Evolutionary conservation across 2,888 invertebrate genomes (phyloP), one percentile per base, ranked within the genome.

Genomic region (Zhuqinia jingwanae): DNA sequence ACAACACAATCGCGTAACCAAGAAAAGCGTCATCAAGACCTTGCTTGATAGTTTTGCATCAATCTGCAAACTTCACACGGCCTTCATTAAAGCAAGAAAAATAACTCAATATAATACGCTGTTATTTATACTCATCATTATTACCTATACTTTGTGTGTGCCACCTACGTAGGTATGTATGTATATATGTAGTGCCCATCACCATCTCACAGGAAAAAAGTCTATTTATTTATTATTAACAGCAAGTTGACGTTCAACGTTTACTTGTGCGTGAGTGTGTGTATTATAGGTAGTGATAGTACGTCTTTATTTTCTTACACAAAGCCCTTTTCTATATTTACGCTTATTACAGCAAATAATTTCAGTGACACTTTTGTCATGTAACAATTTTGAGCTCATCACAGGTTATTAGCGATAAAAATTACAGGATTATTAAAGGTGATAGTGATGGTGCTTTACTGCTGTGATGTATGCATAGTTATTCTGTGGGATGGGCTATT

Each of bases 1-100:
- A n/a, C n/a, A n/a, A n/a, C n/a, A n/a, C n/a, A 13, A n/a, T 13
- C 30, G 30, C 70, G 0, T 25, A 22, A 36, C 58, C 45, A 36
- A 36, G 36, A 36, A 36, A 36, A 58, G 58, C 42, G 45, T 42
- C 58, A 60, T 58, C 70, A 50, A 27, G 53, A 80, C 80, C 80
- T 80, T 80, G 68, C 27, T 36, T 36, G 3, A 36, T 8, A 36
- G 36, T 36, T 6, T 36, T 3, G 36, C 63, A 56, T 50, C 70
- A 70, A 70, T 80, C 80, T 80, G 68, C 56, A 53, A 80, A 80
- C 80, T 68, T 80, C 80, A 80, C 80, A 80, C 80, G 63, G 68
- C 80, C 80, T 80, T 80, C 80, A 36, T 42, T 10, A 47, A 80
- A 56, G 22, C 13, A 68, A 70, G 47, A 70, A 70, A 70, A 70